Evolutionary conservation across 2,888 invertebrate species (phyloP), one percentile per base, ranked within the genome.

Genomic region (Cerastis rubricosa): DNA sequence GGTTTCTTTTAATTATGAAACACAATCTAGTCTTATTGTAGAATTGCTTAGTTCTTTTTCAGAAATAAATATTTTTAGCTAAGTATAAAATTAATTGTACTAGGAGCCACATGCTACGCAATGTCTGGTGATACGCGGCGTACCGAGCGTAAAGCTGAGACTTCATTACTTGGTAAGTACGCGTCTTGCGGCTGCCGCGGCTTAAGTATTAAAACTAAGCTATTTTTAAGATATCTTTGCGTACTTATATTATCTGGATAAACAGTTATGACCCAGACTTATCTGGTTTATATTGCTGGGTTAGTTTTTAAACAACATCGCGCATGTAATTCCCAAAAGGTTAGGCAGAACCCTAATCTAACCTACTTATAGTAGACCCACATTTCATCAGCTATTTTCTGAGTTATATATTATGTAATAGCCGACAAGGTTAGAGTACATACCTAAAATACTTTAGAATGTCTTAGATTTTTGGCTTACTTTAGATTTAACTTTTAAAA

Each of bases 161-260:
- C 59, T 72, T 81, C 70, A 85, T 81, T 81, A 81, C 9, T 35
- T 14, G 40, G 14, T 71, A 35, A 81, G n/a, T 51, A 72, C 68
- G n/a, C 74, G 40, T 57, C 61, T 54, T 40, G 19, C 12, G 47
- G 57, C 17, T 65, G 47, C 45, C 45, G 40, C 40, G 43, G 68
- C 29, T 54, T 45, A 14, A 19, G n/a, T 64, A 54, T 68, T 67
- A 45, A 29, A 83, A 59, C 35, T 29, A 45, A 51, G 54, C 25
- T 2, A 69, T 65, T 79, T 78, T 71, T 61, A n/a, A 54, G 12
- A 61, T 66, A 54, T 54, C 17, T 65, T 61, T 25, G 22, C 43
- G 6, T 43, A 69, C n/a, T 8, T 40, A 49, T 14, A 40, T 63
- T 59, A 17, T 40, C 25, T 17, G 12, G 9, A 61, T 77, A 66